Base-by-base conservation (phyloP, 1,140 invertebrate genomes). In the Drosophila serrata region DNA sequence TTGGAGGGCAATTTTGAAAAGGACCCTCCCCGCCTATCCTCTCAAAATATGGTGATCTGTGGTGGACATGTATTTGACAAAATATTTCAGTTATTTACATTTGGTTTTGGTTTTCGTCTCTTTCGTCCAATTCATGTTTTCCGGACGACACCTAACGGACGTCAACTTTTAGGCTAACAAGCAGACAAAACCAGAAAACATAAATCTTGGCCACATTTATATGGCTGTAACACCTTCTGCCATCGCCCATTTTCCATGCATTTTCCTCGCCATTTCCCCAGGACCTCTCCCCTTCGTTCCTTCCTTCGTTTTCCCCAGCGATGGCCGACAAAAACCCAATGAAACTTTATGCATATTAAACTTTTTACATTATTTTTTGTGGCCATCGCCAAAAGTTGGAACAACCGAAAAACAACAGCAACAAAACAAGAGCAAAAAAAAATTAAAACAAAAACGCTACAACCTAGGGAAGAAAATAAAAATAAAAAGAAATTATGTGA, bases 311-410 rank as follows among this genome's bases (percentile, higher is more conserved):
- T 37, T 53, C 19, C 51, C 51, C 19, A 68, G 74, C 73, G 75
- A 63, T 64, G 59, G 59, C 79, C 75, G 57, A 60, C 78, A 53
- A 80, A 82, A 84, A 75, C 75, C 79, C 80, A 86, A 86, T 87
- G 82, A 86, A 86, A 86, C 82, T 86, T 86, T 87, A 86, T 86
- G 82, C 82, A 86, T 86, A 86, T 86, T 82, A 81, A 87, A 86
- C 82, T 86, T 86, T 86, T 86, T 86, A 86, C 82, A 86, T 86
- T 86, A 86, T 86, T 86, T 85, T 82, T 86, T 87, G 82, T 82
- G 82, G 77, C 74, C 81, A 75, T 72, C 61, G 62, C 49, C 65
- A 87, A 87, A 87, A 86, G 79, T 86, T 78, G 64, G 62, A 64
- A 55, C 68, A 69, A 62, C 59, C 68, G 56, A 68, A 56, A 43